Evolutionary conservation across 2,797 vertebrate species (phyloP).

Genomic region (Nannoperca australis): DNA sequence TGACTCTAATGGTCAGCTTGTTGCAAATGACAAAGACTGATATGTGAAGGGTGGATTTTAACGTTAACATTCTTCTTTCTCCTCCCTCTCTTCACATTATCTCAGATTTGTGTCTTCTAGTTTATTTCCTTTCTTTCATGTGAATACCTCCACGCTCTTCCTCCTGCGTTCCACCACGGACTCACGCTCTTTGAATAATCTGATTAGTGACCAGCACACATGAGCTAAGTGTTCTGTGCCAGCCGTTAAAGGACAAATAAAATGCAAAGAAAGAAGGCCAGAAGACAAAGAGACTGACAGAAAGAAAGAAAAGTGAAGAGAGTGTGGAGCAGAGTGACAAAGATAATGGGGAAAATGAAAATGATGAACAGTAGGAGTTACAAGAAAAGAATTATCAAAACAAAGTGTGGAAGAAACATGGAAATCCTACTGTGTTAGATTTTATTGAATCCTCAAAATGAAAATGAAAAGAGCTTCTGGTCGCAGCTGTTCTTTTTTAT

Average conservation of each 20-base stretch:
- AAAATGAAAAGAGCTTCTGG: not conserved
- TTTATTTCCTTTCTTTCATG: not conserved
- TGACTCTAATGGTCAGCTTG: slow-evolving; percentile 48
- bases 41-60: slow-evolving; percentile 25
- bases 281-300: not conserved
- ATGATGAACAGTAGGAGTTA: not conserved
- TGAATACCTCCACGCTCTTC: not conserved
- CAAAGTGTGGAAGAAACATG: not conserved
- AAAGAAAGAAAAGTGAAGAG: not conserved
- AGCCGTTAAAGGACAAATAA: not conserved
- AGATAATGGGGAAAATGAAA: not conserved
- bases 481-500: not conserved
- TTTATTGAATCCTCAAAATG: not conserved
- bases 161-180: not conserved
- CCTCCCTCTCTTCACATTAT: not conserved
- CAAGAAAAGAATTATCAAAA: not conserved
- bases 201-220: slow-evolving; percentile 29
- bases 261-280: not conserved
- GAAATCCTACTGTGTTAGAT: not conserved
- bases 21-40: slow-evolving; percentile 40
- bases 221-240: slow-evolving; percentile 1
- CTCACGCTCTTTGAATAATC: slow-evolving; percentile 25
- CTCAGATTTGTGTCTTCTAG: not conserved
- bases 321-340: not conserved
- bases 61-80: not conserved